A percentile compares a stretch with the other conserved stretches of the same genome.
phyloP scores from a whole-genome alignment of 1,140 invertebrate genomes.

The Gonioctena quinquepunctata region DNA sequence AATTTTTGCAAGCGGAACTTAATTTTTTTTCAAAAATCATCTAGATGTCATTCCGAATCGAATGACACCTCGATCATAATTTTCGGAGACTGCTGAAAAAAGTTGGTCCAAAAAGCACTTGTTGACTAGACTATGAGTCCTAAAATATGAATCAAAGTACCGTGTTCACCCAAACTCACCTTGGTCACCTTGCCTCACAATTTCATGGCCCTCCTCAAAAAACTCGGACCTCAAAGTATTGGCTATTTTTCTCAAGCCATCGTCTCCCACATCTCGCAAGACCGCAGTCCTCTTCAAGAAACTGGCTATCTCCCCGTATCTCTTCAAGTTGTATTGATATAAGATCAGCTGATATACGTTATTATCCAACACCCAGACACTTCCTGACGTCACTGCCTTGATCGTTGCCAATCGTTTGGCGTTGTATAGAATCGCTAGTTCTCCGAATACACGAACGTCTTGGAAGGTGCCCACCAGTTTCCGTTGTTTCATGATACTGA shows the following conservation, averaged over 20 bases:
- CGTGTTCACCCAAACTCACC: no score
- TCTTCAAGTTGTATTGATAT: conserved; percentile 79
- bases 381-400: conserved; percentile 57
- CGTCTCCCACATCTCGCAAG: conserved; percentile 77
- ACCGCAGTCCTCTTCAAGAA: conserved; percentile 83
- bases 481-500: conserved; percentile 5
- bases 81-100: no score
- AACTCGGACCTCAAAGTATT: conserved; percentile 87
- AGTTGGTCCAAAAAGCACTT: no score
- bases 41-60: no score
- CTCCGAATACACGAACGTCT: conserved; percentile 24
- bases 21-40: no score
- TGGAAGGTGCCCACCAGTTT: neutral
- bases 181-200: conserved; percentile 77
- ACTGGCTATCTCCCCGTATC: conserved; percentile 78
- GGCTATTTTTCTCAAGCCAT: conserved; percentile 82
- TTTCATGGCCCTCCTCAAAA: conserved; percentile 81
- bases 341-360: conserved; percentile 85
- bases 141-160: no score
- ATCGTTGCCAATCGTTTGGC: conserved; percentile 30
- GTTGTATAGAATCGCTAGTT: conserved; percentile 33
- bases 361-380: conserved; percentile 82
- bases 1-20: no score
- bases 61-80: no score
- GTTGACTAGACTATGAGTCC: no score